Evolutionary conservation across 1,140 invertebrate species (phyloP).

Genomic region (Drosophila obscura): DNA sequence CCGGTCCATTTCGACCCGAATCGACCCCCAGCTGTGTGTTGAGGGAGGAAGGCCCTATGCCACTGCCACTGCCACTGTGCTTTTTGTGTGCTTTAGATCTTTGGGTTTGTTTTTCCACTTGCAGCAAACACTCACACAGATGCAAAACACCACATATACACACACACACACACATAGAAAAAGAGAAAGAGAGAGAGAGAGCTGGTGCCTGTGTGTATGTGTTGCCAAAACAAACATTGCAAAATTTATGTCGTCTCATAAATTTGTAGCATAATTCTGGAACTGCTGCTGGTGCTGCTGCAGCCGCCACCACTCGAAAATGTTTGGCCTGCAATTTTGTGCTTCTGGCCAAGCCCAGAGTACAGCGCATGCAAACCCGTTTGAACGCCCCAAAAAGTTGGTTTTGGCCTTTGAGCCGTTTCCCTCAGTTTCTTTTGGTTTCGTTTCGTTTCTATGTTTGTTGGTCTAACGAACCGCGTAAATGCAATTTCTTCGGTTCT

Average conservation of each 20-base stretch:
- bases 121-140: slow-evolving; percentile 7
- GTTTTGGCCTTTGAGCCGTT: slow-evolving; percentile 61
- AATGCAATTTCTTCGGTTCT: slow-evolving; percentile 73
- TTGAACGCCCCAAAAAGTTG: slow-evolving; percentile 47
- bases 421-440: slow-evolving; percentile 2
- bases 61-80: slow-evolving; percentile 32
- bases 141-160: background rate
- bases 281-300: slow-evolving; percentile 23
- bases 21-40: slow-evolving; percentile 45
- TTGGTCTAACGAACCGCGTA: slow-evolving; percentile 78
- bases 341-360: slow-evolving; percentile 50
- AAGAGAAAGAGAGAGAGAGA: slow-evolving; percentile 3
- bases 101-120: slow-evolving; percentile 71
- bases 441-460: slow-evolving; percentile 57
- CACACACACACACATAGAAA: background rate
- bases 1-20: slow-evolving; percentile 27
- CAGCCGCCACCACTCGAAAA: slow-evolving; percentile 73
- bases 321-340: slow-evolving; percentile 77
- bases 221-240: slow-evolving; percentile 79
- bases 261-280: slow-evolving; percentile 82
- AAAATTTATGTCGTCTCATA: slow-evolving; percentile 82
- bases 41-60: slow-evolving; percentile 22
- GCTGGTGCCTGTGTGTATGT: slow-evolving; percentile 32
- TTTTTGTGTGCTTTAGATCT: slow-evolving; percentile 71
- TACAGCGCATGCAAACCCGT: slow-evolving; percentile 4